phyloP scores from a whole-genome alignment of 2,797 vertebrate genomes.

The Phyllotis vaccarum region DNA sequence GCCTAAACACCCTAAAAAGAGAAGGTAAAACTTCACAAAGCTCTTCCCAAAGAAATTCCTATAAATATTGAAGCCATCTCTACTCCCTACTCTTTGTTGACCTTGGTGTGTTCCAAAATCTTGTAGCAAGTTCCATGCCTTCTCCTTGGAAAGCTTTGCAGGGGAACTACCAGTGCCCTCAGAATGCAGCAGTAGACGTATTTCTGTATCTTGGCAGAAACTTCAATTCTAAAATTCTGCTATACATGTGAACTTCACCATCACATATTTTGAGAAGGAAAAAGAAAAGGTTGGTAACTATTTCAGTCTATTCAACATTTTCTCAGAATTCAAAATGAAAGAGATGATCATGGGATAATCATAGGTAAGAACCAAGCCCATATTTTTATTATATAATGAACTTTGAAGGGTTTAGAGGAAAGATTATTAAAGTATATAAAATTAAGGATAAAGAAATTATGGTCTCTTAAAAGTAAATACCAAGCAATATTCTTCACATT shows the following conservation, averaged over 20 bases:
- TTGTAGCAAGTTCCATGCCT: neutral
- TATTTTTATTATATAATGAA: conserved; percentile 35
- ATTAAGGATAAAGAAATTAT: conserved; percentile 58
- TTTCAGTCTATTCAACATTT: conserved; percentile 36
- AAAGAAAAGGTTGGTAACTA: neutral
- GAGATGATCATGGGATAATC: conserved; percentile 40
- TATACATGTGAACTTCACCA: neutral
- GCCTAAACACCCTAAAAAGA: conserved; percentile 7
- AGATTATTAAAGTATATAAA: conserved; percentile 49
- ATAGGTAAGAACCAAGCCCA: conserved; percentile 45
- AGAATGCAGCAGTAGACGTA: neutral
- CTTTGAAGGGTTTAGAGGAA: conserved; percentile 46
- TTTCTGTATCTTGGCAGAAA: conserved; percentile 45
- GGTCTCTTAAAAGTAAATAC: conserved; percentile 61
- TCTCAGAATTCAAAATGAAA: conserved; percentile 53
- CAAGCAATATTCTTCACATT: conserved; percentile 36
- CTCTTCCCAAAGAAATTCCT: neutral
- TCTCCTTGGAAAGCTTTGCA: conserved; percentile 13
- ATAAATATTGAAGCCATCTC: neutral
- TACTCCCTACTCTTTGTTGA: neutral
- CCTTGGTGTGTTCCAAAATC: conserved; percentile 21
- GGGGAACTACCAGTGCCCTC: neutral
- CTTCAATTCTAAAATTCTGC: conserved; percentile 11
- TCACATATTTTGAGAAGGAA: conserved; percentile 3
- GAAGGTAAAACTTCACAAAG: neutral